Conservation (phyloP, 2,113 vertebrate species). For the Catharus minimus region DNA sequence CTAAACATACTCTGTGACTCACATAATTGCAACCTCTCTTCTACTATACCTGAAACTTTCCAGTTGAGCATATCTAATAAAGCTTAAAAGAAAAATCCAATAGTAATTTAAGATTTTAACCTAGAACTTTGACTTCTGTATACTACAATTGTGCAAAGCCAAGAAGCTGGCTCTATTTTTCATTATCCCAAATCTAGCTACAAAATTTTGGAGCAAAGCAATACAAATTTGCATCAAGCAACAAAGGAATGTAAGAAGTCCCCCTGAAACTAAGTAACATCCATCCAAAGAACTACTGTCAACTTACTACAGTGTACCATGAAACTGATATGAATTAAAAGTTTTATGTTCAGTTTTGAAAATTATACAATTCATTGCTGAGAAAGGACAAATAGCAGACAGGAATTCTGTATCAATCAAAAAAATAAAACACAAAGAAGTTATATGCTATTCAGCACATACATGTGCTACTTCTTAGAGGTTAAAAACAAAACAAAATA, state of each 20-base stretch:
- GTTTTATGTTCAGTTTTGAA: background rate
- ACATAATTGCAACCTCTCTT: background rate
- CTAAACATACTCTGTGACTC: background rate
- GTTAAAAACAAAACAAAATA: background rate
- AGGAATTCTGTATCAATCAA: background rate
- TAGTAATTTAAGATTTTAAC: background rate
- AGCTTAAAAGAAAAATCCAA: background rate
- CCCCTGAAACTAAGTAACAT: background rate
- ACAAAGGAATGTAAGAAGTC: background rate
- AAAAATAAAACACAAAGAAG: background rate
- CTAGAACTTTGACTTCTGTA: background rate
- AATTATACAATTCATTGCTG: background rate
- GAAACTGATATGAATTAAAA: background rate
- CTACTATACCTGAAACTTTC: background rate
- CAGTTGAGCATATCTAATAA: background rate
- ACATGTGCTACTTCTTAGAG: accelerated
- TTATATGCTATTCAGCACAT: background rate
- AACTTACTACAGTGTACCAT: background rate
- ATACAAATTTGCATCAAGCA: background rate
- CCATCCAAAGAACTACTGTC: background rate
- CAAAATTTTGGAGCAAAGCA: background rate
- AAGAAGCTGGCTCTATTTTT: background rate
- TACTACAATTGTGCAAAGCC: background rate
- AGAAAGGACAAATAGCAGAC: background rate
- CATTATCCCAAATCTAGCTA: background rate